A percentile compares a stretch with the other conserved stretches of the same genome.
Conservation (phyloP, 2,888 invertebrate species). For the Lobophora halterata region DNA sequence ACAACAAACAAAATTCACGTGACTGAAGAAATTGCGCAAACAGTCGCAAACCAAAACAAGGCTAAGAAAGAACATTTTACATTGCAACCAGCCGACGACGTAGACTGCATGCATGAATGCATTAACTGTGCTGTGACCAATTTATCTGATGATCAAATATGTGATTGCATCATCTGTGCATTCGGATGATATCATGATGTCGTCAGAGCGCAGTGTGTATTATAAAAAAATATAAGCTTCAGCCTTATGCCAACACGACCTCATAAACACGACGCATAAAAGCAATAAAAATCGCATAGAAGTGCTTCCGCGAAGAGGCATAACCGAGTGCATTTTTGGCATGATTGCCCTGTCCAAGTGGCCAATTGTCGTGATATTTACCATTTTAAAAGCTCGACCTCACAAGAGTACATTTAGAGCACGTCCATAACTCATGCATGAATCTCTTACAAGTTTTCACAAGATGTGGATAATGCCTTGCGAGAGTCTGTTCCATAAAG, state of each 20-base stretch:
- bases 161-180: slow-evolving; percentile 53
- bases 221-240: slow-evolving; percentile 30
- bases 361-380: slow-evolving; percentile 32
- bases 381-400: slow-evolving; percentile 19
- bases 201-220: slow-evolving; percentile 48
- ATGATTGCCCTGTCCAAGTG: slow-evolving; percentile 43
- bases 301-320: slow-evolving; percentile 39
- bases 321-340: slow-evolving; percentile 52
- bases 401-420: slow-evolving; percentile 20
- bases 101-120: slow-evolving; percentile 17
- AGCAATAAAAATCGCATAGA: slow-evolving; percentile 47
- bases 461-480: slow-evolving; percentile 18
- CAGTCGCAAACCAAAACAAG: slow-evolving; percentile 6
- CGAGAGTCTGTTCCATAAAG: slow-evolving; percentile 16
- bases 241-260: slow-evolving; percentile 41
- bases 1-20: slow-evolving; percentile 2
- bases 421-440: slow-evolving; percentile 22
- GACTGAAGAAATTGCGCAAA: slow-evolving; percentile 6
- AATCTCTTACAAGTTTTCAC: slow-evolving; percentile 21
- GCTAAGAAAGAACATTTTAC: slow-evolving; percentile 4
- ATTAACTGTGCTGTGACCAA: slow-evolving; percentile 27
- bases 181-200: slow-evolving; percentile 44
- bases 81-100: slow-evolving; percentile 11
- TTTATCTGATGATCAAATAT: slow-evolving; percentile 47
- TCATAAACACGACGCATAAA: slow-evolving; percentile 41